Conservation (phyloP, 2,888 invertebrate genomes). For the Octodonta nipae region DNA sequence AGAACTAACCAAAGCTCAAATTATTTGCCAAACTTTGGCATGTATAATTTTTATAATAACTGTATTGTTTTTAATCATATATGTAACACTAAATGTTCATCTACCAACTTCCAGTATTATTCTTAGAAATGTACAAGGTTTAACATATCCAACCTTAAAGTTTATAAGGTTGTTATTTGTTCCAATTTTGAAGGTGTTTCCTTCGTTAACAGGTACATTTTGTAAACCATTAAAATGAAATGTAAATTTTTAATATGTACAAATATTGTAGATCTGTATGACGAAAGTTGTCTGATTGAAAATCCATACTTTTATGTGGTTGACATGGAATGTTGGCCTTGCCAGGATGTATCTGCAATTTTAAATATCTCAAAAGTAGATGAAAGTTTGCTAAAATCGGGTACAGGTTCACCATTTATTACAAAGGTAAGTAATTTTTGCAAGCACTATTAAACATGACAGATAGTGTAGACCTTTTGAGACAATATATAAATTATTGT, state of each 20-base stretch:
- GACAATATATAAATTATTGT: too few relatives aligned
- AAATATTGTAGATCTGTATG: slow-evolving; percentile 51
- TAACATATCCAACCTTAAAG: slow-evolving; percentile 69
- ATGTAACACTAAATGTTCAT: slow-evolving; percentile 41
- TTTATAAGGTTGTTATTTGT: slow-evolving; percentile 58
- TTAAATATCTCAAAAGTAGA: slow-evolving; percentile 50
- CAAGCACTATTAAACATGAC: too few relatives aligned
- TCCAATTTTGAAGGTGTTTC: slow-evolving; percentile 62
- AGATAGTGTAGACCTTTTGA: too few relatives aligned
- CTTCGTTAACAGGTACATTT: slow-evolving; percentile 57
- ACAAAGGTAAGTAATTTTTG: slow-evolving; percentile 31
- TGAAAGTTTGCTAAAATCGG: slow-evolving; percentile 32
- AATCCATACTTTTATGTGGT: slow-evolving; percentile 71
- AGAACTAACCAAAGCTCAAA: slow-evolving; percentile 16
- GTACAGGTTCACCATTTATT: slow-evolving; percentile 45
- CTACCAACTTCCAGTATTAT: slow-evolving; percentile 52
- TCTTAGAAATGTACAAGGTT: slow-evolving; percentile 60
- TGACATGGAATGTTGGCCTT: slow-evolving; percentile 79
- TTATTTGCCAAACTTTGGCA: slow-evolving; percentile 9
- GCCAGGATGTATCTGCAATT: slow-evolving; percentile 55
- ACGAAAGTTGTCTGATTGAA: slow-evolving; percentile 70
- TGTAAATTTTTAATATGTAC: slow-evolving; percentile 4
- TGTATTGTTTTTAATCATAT: slow-evolving; percentile 30
- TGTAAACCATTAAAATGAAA: not conserved
- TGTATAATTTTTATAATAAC: slow-evolving; percentile 18